phyloP scores from a whole-genome alignment of 2,888 invertebrate species.

The Drosophila seclusa region DNA sequence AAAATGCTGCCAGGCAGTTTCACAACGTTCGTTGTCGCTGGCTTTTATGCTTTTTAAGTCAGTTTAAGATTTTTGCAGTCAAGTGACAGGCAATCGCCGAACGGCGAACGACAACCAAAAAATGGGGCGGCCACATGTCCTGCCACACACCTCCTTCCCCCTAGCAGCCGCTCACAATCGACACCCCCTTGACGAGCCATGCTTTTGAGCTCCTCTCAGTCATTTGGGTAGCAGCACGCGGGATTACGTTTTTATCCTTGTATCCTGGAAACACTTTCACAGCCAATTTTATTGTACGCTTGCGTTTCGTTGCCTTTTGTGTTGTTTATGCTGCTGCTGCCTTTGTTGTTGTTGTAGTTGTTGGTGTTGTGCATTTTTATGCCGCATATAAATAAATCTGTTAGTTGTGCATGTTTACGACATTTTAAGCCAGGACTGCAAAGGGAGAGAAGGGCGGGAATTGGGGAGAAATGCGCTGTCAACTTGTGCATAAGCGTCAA shows the following conservation, averaged over 20 bases:
- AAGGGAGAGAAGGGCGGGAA: neutral
- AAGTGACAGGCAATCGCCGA: constrained; percentile 55
- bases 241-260: constrained; percentile 77
- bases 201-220: constrained; percentile 45
- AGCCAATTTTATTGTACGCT: constrained; percentile 77
- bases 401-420: constrained; percentile 81
- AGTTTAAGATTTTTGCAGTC: constrained; percentile 73
- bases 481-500: constrained; percentile 73
- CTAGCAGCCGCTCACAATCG: neutral
- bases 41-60: constrained; percentile 75
- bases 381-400: constrained; percentile 80
- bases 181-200: neutral
- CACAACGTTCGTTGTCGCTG: constrained; percentile 49
- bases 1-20: constrained; percentile 64
- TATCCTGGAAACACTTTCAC: constrained; percentile 76
- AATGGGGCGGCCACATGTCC: constrained; percentile 40
- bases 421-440: constrained; percentile 70
- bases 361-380: constrained; percentile 72
- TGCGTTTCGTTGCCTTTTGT: constrained; percentile 58
- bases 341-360: constrained; percentile 30
- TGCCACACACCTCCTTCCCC: constrained; percentile 4
- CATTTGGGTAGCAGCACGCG: constrained; percentile 70
- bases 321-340: constrained; percentile 18
- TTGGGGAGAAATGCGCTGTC: constrained; percentile 36
- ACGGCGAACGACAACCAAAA: constrained; percentile 2